Base-by-base conservation (phyloP, 1,140 invertebrate species). In the Drosophila kohkoa region DNA sequence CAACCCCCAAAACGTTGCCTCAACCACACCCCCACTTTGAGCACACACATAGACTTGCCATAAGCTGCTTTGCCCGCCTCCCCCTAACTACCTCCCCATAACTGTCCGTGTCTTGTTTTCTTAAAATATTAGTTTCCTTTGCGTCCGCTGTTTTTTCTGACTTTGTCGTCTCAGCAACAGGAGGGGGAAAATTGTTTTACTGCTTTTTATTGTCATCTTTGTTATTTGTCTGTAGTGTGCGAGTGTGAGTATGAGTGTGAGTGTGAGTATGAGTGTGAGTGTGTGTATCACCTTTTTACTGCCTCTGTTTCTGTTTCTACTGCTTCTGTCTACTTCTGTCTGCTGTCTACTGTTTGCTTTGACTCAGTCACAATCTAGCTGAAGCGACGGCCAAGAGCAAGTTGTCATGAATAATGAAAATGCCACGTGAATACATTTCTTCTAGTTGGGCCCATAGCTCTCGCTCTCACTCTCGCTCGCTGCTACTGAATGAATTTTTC, bases 401-500 rank as follows among this genome's bases (percentile, higher is more conserved):
- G 85, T 85, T 81, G 85, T 90, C 85, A 89, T 89, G 85, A 89
- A 89, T 89, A 89, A 89, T 89, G 85, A 89, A 89, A 90, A 85
- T 81, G 85, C 77, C 74, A 86, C 78, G 85, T 85, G 86, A 85
- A 89, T 89, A 81, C 77, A 85, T 90, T 89, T 89, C 72, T 67
- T 78, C 41, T 49, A 63, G 55, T 20, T 20, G 51, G n/a, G 63
- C 51, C 16, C 66, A 68, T 32, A 68, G 48, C 15, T 65, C 49
- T 62, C 28, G 20, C 20, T 25, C 20, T 25, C 20, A 25, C 20
- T 25, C 20, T 25, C 0, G 48, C 15, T 65, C 38, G 16, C 30
- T 28, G 5, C 28, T 55, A 35, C 16, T 63, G 25, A 55, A 46
- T 52, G 38, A 16, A 48, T 48, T 48, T 20, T 16, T 8, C 15